Conservation (phyloP, 1,140 invertebrate genomes). For the Cotesia glomerata region DNA sequence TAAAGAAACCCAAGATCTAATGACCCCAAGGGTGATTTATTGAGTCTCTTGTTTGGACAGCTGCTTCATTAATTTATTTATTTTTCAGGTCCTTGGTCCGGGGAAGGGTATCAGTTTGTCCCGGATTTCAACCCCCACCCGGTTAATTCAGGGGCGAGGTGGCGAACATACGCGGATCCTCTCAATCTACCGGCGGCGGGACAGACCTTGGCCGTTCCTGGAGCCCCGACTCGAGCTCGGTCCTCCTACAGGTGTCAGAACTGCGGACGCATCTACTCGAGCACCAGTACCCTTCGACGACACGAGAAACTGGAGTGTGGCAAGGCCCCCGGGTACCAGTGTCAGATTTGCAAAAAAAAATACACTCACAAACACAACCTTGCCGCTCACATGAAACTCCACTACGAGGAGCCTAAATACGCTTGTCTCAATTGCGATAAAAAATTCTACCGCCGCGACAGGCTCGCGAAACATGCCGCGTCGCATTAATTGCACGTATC, state of each 20-base stretch:
- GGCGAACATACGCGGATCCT: not conserved
- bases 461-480: slow-evolving; percentile 47
- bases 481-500: slow-evolving; percentile 36
- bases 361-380: slow-evolving; percentile 58
- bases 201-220: slow-evolving; percentile 32
- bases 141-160: not conserved
- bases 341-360: slow-evolving; percentile 56
- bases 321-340: slow-evolving; percentile 59
- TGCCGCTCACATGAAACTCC: slow-evolving; percentile 58
- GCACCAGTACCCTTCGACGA: slow-evolving; percentile 65
- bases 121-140: not conserved
- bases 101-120: not conserved
- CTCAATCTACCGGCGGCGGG: not conserved
- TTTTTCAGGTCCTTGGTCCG: slow-evolving; percentile 51
- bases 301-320: slow-evolving; percentile 64
- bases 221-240: slow-evolving; percentile 41
- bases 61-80: slow-evolving; percentile 39
- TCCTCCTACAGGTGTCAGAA: slow-evolving; percentile 62
- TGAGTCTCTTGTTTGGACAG: slow-evolving; percentile 30
- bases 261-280: slow-evolving; percentile 66
- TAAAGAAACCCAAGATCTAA: too few relatives aligned
- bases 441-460: slow-evolving; percentile 63
- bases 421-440: slow-evolving; percentile 63
- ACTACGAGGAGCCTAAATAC: slow-evolving; percentile 64
- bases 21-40: too few relatives aligned